A percentile compares a stretch with the other conserved stretches of the same genome.
These are phyloP conservation scores for Meliscaeva auricollis DNA, from an alignment of 2,888 invertebrate species.

Conservation along the genomic window DNA sequence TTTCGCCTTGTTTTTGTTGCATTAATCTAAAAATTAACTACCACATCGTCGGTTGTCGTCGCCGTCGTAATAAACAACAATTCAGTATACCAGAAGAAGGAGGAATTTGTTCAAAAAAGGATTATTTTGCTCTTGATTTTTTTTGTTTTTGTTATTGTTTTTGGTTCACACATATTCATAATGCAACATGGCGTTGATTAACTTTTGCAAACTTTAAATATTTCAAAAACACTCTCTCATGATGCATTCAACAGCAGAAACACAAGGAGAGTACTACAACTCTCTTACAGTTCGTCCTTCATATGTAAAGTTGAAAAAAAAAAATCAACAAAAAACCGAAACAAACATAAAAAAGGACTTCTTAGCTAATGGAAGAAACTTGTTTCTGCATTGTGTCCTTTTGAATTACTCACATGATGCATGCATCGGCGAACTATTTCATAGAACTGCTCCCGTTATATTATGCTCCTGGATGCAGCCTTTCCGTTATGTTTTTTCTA, in stretches of 20 bases:
- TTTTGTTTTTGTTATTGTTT: not conserved
- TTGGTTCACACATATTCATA: slow-evolving; percentile 53
- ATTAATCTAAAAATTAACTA: slow-evolving; percentile 67
- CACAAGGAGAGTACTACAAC: not conserved
- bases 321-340: slow-evolving; percentile 3
- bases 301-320: not conserved
- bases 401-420: slow-evolving; percentile 59
- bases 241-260: not conserved
- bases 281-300: slow-evolving; percentile 28
- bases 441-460: not conserved
- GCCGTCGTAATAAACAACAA: slow-evolving; percentile 24
- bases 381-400: slow-evolving; percentile 68
- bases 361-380: slow-evolving; percentile 72
- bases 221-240: slow-evolving; percentile 45
- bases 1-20: slow-evolving; percentile 34
- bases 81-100: too few relatives aligned
- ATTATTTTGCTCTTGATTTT: too few relatives aligned
- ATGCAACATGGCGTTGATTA: slow-evolving; percentile 71
- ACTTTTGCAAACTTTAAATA: slow-evolving; percentile 68
- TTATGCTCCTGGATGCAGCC: slow-evolving; percentile 1
- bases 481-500: not conserved
- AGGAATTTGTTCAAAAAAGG: slow-evolving; percentile 29
- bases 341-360: slow-evolving; percentile 36
- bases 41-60: slow-evolving; percentile 6
- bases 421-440: slow-evolving; percentile 32